A percentile compares a stretch with the other conserved stretches of the same genome.
These are phyloP conservation scores for Agrotis segetum DNA, from an alignment of 2,888 invertebrate genomes.

Conservation along the genomic window DNA sequence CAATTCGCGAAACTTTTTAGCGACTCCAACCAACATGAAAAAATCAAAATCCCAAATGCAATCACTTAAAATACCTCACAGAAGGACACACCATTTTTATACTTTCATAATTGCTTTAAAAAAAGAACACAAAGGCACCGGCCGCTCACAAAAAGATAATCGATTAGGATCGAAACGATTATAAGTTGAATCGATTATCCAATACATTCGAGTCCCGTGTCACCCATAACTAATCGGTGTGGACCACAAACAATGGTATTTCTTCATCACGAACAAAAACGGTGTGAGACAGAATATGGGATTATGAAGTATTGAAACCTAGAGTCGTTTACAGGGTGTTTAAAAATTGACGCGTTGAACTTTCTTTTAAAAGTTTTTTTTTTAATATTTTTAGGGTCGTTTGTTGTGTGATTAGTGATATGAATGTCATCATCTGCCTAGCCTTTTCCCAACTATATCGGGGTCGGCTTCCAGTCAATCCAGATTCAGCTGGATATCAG, in stretches of 20 bases:
- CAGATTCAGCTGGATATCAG: no score
- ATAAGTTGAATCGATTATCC: constrained; percentile 86
- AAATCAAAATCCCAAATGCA: constrained; percentile 42
- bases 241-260: constrained; percentile 85
- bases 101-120: constrained; percentile 65
- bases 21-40: constrained; percentile 8
- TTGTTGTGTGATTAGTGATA: no score
- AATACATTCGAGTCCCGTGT: constrained; percentile 81
- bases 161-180: constrained; percentile 87
- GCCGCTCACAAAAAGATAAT: constrained; percentile 85
- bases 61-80: constrained; percentile 65
- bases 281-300: constrained; percentile 83
- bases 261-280: constrained; percentile 89
- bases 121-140: constrained; percentile 83
- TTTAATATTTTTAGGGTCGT: no score
- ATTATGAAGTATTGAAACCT: constrained; percentile 80
- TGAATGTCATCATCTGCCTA: no score
- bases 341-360: neutral
- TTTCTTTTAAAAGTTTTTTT: no score
- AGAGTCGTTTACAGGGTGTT: constrained; percentile 77
- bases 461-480: no score
- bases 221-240: constrained; percentile 85
- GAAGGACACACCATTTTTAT: constrained; percentile 65
- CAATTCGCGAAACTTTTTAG: constrained; percentile 11
- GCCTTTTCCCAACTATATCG: no score